Base-by-base conservation (phyloP, 2,888 invertebrate species). In the Cephus nigrinus region DNA sequence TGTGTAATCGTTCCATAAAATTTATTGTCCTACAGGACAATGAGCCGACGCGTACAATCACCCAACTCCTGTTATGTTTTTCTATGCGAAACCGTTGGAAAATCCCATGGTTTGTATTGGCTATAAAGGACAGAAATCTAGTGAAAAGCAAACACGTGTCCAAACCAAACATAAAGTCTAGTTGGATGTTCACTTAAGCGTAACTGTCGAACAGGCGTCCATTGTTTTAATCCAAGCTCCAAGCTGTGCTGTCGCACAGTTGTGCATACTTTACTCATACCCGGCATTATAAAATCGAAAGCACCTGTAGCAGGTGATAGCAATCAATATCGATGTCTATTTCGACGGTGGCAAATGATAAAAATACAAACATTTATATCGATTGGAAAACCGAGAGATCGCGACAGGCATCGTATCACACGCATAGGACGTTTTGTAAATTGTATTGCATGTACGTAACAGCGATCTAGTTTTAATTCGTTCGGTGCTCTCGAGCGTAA, bases 251-350 rank as follows among this genome's bases (percentile, higher is more conserved):
- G 32, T 71, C 32, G 31, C 32, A 71, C 71, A 71, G 12, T 31
- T 71, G 71, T 32, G 15, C 31, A 74, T 75, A 35, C 31, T 76
- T 69, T 76, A 9, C 30, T 69, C 23, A 35, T 79, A 79, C 75
- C 74, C 80, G 81, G 72, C 81, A 83, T 84, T 86, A 86, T 86
- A 84, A 85, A 86, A 86, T 85, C 84, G 85, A 86, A 88, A 89
- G 85, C 90, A 90, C 90, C 89, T 90, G 90, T 86, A 84, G 84
- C 86, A 83, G 83, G 83, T 85, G 85, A 83, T 81, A 80, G 80
- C 79, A 81, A 82, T 79, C 76, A 80, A 79, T 80, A 78, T 71
- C 23, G 1, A 55, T 23, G 9, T 55, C 23, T 9, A 55, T 23
- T 15, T 55, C 55, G 55, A 55, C 55, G 55, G 2, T 55, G 9